A percentile compares a stretch with the other conserved stretches of the same genome.
Evolutionary conservation across 2,113 vertebrate genomes (phyloP).

Genomic region (Mormyrus iriodes): DNA sequence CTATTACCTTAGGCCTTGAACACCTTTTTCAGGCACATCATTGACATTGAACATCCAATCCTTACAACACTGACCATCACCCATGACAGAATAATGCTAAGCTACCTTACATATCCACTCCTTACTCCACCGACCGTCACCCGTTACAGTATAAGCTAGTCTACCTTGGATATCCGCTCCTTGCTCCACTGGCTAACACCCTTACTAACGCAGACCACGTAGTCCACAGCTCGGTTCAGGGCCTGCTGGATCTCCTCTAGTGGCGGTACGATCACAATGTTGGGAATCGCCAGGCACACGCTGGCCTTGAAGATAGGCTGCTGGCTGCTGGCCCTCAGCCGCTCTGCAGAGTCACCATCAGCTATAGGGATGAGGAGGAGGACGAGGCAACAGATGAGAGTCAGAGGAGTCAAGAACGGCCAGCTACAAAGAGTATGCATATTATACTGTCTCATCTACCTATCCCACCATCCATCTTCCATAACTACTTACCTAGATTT

Average conservation of each 20-base stretch:
- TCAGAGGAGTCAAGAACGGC: background rate
- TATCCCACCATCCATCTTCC: background rate
- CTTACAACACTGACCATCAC: background rate
- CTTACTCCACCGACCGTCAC: background rate
- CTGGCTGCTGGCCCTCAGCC: slow-evolving; percentile 45
- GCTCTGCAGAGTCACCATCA: slow-evolving; percentile 52
- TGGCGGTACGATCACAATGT: slow-evolving; percentile 70
- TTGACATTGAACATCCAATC: background rate
- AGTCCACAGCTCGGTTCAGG: slow-evolving; percentile 73
- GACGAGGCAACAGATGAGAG: background rate
- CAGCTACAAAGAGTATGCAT: background rate
- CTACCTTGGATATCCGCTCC: slow-evolving; percentile 75
- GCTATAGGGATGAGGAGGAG: slow-evolving; percentile 40
- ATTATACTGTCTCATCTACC: background rate
- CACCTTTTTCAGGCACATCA: background rate
- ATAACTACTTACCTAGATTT: background rate
- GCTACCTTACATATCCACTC: background rate
- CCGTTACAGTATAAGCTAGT: background rate
- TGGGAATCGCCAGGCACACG: slow-evolving; percentile 75
- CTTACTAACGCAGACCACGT: slow-evolving; percentile 73
- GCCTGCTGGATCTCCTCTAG: slow-evolving; percentile 83
- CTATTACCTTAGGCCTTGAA: background rate
- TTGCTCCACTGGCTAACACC: slow-evolving; percentile 82
- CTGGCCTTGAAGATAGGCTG: slow-evolving; percentile 73
- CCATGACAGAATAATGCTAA: background rate